Base-by-base conservation (phyloP, 1,140 invertebrate species). In the Yoshiicerus persimilis region DNA sequence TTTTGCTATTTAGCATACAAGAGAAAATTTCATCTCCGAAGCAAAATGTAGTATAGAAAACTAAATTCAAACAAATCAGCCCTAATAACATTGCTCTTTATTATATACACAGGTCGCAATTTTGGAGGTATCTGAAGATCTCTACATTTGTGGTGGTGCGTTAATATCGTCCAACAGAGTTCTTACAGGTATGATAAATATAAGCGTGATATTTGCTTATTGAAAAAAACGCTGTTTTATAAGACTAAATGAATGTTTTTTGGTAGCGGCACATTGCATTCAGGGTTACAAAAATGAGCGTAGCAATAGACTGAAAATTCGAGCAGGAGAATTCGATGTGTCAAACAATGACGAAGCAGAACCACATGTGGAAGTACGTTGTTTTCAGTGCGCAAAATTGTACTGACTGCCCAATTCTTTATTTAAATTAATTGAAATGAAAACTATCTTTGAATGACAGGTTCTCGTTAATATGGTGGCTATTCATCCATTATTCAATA, bases 311-410 rank as follows among this genome's bases (percentile, higher is more conserved):
- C 89, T 93, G 89, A 93, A 93, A 90, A 92, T 94, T 8, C 91
- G 93, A 16, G 91, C 93, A 0, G 94, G 94, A 6, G 93, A 94
- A 90, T 93, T 94, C 89, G 93, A 94, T 75, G 92, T 94, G 8
- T 92, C 92, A 32, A 92, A 91, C 4, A 92, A 92, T 16, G 89
- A 88, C 2, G 92, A 92, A 86, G 91, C 92, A 10, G 86, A 91
- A 1, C 87, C 89, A 8, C 92, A 92, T 87, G 91, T 92, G 47
- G 92, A 92, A 85, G 91, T 91, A 62, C n/a, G 3, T 47, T 16
- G 20, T 41, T 8, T 8, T 41, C 39, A 41, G 13, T 8, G 13
- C 13, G 39, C 39, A 6, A 41, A 41, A n/a, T n/a, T n/a, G n/a
- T n/a, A n/a, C n/a, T n/a, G n/a, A n/a, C n/a, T n/a, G n/a, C n/a